Base-by-base conservation (phyloP, 2,888 invertebrate species). In the Didymodactylos carnosus region DNA sequence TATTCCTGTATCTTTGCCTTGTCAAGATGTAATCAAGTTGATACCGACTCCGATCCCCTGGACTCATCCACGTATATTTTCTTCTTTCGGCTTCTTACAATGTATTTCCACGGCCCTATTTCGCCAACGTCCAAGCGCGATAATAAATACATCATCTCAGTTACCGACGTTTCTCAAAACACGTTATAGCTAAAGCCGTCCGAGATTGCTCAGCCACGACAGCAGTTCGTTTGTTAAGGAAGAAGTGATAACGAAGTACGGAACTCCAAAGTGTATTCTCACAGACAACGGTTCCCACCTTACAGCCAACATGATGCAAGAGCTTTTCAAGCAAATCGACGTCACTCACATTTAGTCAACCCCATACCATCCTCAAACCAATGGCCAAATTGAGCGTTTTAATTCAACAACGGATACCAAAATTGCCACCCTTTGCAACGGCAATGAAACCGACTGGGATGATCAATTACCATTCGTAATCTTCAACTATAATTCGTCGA, bases 311-410 rank as follows among this genome's bases (percentile, higher is more conserved):
- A 13, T 49, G 13, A 71, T 71, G 71, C 19, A 46, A 23, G 25
- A 27, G 16, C 35, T 71, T 7, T 41, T 27, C 8, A 27, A 41
- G 5, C 16, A 8, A 7, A 19, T 46, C 10, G 35, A 46, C 13
- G 29, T 71, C 5, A 39, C 39, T 11, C 40, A 46, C 39, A 11
- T 71, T 1, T 27, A 29, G 16, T 51, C 72, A 29, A 51, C 53
- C 23, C 51, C 72, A 6, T 72, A 72, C 25, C 72, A 53, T 23
- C 72, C 51, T 39, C 72, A 72, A 14, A 51, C 39, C 53, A 51
- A 72, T 72, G 51, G 72, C 3, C 39, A n/a, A 13, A 72, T 51
- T 5, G 71, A 71, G n/a, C 46, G 71, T 49, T 71, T 71, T 40
- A 71, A 71, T 40, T 46, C 35, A n/a, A 46, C 23, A 29, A 71